Conservation (phyloP, 2,113 vertebrate species). For the Tragelaphus buxtoni region DNA sequence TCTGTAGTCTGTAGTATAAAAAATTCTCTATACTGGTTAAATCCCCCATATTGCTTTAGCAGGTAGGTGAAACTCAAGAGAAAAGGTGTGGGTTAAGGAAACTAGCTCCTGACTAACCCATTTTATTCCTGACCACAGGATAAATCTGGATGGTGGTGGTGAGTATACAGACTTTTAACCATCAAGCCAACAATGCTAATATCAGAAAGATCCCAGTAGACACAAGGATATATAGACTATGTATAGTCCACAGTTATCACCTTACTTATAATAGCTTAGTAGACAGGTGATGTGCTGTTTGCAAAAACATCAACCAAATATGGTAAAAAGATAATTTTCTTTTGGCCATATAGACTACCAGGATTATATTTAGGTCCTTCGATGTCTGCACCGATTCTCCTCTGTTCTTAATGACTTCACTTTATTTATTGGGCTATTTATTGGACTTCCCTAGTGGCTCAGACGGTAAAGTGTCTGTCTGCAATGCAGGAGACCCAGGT, state of each 20-base stretch:
- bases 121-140: neutral
- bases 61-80: constrained; percentile 20
- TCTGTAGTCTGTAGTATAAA: neutral
- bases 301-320: neutral
- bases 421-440: neutral
- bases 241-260: neutral
- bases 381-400: neutral
- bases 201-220: neutral
- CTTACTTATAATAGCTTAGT: neutral
- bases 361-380: neutral
- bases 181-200: neutral
- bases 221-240: neutral
- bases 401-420: constrained; percentile 35
- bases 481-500: no score
- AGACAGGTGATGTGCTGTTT: neutral
- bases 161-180: neutral
- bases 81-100: neutral
- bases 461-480: no score
- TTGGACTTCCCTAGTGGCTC: no score
- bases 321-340: neutral
- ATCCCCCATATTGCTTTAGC: neutral
- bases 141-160: neutral
- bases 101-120: neutral
- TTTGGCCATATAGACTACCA: neutral
- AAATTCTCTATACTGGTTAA: neutral